Percentiles rank a stretch among this genome's conserved stretches.
Conservation (phyloP, 2,113 vertebrate species). For the Pungitius pungitius region DNA sequence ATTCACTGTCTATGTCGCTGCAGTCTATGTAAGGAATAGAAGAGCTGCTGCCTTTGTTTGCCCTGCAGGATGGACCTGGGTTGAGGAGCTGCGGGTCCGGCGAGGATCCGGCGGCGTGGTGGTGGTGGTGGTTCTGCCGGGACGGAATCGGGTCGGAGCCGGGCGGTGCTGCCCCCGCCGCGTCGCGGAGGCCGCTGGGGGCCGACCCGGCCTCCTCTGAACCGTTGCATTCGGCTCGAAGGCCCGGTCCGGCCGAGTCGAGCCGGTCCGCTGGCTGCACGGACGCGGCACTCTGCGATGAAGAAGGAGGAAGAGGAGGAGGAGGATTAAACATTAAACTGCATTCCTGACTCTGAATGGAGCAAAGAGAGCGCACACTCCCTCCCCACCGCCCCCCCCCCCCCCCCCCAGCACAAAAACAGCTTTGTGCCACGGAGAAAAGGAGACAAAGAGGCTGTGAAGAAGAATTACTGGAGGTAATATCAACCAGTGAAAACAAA, state of each 20-base stretch:
- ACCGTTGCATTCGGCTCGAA: constrained; percentile 67
- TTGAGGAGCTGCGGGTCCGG: constrained; percentile 82
- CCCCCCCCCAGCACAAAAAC: constrained; percentile 6
- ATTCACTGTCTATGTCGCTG: constrained; percentile 97
- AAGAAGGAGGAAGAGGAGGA: constrained; percentile 26
- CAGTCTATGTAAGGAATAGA: constrained; percentile 98
- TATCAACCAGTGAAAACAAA: background rate
- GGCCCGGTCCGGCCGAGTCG: constrained; percentile 72
- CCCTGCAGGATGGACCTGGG: constrained; percentile 96
- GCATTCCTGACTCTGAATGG: background rate
- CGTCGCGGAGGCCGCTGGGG: constrained; percentile 76
- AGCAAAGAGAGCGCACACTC: background rate
- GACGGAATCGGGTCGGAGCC: constrained; percentile 56
- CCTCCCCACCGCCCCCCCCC: background rate
- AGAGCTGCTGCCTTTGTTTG: constrained; percentile 91
- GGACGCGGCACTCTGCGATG: constrained; percentile 78
- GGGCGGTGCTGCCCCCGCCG: constrained; percentile 42
- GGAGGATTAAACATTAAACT: background rate
- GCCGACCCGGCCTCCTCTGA: constrained; percentile 63
- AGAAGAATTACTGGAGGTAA: background rate
- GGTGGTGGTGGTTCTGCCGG: constrained; percentile 66
- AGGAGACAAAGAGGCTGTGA: background rate
- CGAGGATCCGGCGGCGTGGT: constrained; percentile 67
- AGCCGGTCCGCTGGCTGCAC: constrained; percentile 65
- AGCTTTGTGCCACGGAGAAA: constrained; percentile 21